These are phyloP conservation scores for Myotis brandtii DNA, from an alignment of 2,113 vertebrate genomes.

Conservation along the genomic window DNA sequence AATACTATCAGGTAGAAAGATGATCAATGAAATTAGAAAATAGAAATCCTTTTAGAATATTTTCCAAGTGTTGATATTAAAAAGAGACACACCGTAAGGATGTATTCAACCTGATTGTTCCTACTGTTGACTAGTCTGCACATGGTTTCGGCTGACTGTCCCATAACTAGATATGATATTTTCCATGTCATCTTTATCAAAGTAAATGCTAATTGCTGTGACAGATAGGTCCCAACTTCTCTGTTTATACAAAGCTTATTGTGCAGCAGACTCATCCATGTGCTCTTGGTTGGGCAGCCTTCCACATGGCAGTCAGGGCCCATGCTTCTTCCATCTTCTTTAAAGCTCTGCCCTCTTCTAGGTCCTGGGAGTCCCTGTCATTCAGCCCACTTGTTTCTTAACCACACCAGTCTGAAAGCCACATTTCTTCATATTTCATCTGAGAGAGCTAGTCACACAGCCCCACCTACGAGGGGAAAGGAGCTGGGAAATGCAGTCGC, in stretches of 20 bases:
- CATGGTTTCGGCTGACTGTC: background rate
- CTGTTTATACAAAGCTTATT: background rate
- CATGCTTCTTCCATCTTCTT: background rate
- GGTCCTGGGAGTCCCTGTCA: background rate
- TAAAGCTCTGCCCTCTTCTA: background rate
- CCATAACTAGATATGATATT: background rate
- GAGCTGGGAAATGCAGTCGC: background rate
- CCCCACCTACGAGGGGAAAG: too few species aligned
- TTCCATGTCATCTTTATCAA: background rate
- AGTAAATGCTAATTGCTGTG: background rate
- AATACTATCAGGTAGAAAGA: constrained; percentile 20
- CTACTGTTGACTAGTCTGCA: background rate
- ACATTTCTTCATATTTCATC: background rate
- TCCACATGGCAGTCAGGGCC: background rate
- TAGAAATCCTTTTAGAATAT: constrained; percentile 20
- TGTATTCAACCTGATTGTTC: background rate
- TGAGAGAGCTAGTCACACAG: background rate
- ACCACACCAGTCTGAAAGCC: background rate
- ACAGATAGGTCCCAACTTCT: background rate
- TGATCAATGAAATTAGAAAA: constrained; percentile 12
- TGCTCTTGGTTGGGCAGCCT: background rate
- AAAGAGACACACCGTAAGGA: background rate
- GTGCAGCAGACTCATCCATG: background rate
- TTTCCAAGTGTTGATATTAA: constrained; percentile 14
- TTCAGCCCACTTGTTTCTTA: background rate